These are phyloP conservation scores for Cryptoblepharus egeriae DNA, from an alignment of 2,797 vertebrate genomes.

Conservation along the genomic window DNA sequence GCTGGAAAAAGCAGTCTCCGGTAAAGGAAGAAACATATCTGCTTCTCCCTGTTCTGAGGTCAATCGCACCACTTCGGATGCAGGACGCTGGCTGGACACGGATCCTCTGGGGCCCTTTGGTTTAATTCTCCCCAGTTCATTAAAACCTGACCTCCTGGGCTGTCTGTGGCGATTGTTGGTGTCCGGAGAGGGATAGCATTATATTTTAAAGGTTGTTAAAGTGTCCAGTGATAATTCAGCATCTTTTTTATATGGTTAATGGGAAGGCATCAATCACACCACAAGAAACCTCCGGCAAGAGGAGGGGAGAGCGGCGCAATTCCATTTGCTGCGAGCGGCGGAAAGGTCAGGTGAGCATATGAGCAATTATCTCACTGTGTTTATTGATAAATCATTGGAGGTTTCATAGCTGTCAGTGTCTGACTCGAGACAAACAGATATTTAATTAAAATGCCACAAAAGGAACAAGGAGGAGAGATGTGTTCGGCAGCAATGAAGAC, in stretches of 20 bases:
- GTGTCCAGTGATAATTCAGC: slow-evolving; percentile 68
- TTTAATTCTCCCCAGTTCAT: slow-evolving; percentile 76
- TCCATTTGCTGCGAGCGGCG: slow-evolving; percentile 54
- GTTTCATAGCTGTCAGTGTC: slow-evolving; percentile 61
- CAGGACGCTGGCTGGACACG: slow-evolving; percentile 38
- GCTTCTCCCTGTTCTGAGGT: slow-evolving; percentile 65
- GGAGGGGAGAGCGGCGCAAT: slow-evolving; percentile 47
- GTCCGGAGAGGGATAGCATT: slow-evolving; percentile 60
- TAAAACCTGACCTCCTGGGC: slow-evolving; percentile 75
- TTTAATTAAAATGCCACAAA: slow-evolving; percentile 53
- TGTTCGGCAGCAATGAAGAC: slow-evolving; percentile 47
- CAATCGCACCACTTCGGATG: slow-evolving; percentile 50
- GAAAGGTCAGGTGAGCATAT: slow-evolving; percentile 70
- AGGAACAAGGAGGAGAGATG: slow-evolving; percentile 53
- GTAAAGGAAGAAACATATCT: slow-evolving; percentile 22
- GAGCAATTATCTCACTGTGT: slow-evolving; percentile 76
- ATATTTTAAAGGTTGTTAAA: slow-evolving; percentile 67
- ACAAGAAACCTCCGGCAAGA: slow-evolving; percentile 58
- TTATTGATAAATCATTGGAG: slow-evolving; percentile 69
- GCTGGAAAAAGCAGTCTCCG: not conserved
- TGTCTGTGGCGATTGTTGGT: slow-evolving; percentile 30
- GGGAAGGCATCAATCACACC: slow-evolving; percentile 57
- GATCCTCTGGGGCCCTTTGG: slow-evolving; percentile 58
- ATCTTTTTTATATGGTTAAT: slow-evolving; percentile 61
- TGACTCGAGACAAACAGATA: slow-evolving; percentile 72